These are phyloP conservation scores for Plutomurus gul DNA, from an alignment of 1,140 invertebrate species.

Conservation along the genomic window DNA sequence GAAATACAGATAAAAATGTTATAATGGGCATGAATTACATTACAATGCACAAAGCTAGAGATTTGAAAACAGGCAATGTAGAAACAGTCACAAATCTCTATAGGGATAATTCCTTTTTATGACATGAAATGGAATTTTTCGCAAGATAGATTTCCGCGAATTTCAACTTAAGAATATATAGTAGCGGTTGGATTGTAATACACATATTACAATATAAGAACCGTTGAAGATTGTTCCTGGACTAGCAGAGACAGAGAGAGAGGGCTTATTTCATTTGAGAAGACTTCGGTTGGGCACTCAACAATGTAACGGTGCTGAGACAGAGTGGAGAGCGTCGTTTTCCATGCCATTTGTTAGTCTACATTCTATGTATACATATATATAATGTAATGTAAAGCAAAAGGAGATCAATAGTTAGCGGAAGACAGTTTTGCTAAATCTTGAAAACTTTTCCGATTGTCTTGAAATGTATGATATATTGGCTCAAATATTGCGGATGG, in stretches of 20 bases:
- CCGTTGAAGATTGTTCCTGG: slow-evolving; percentile 18
- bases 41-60: neutral
- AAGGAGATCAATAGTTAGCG: slow-evolving; percentile 9
- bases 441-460: slow-evolving; percentile 26
- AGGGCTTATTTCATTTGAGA: neutral
- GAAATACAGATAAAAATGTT: too few species aligned
- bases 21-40: too few species aligned
- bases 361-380: too few species aligned
- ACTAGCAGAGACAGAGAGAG: too few species aligned
- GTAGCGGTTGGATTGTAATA: neutral
- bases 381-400: neutral
- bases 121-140: slow-evolving; percentile 25
- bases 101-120: slow-evolving; percentile 5
- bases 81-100: slow-evolving; percentile 1
- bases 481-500: slow-evolving; percentile 24
- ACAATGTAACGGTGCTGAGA: neutral
- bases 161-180: neutral
- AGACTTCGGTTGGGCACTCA: neutral
- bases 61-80: neutral
- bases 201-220: too few species aligned
- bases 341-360: neutral
- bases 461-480: slow-evolving; percentile 30
- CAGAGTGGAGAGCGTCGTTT: neutral
- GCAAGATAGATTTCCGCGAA: slow-evolving; percentile 10
- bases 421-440: slow-evolving; percentile 29